A percentile compares a stretch with the other conserved stretches of the same genome.
Evolutionary conservation across 2,113 vertebrate genomes (phyloP).

Genomic region (Gadus chalcogrammus): DNA sequence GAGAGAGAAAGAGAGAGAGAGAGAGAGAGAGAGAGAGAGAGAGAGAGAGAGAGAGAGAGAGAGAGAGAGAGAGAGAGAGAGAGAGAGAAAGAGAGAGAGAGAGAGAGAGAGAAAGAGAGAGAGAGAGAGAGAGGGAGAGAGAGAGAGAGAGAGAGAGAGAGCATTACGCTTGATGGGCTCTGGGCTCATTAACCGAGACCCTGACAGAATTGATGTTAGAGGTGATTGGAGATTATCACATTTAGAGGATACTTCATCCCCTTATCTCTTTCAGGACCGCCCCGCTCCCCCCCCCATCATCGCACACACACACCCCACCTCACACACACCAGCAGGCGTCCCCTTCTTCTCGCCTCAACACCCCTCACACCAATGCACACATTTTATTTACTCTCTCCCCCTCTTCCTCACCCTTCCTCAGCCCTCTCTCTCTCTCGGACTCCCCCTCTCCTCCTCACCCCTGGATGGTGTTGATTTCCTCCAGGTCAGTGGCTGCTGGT

Average conservation of each 20-base stretch:
- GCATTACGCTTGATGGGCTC: constrained; percentile 84
- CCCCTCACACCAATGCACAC: too few relatives aligned
- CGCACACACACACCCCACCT: too few relatives aligned
- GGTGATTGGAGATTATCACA: constrained; percentile 98
- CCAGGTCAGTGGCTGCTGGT: constrained; percentile 71
- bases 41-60: constrained; percentile 17
- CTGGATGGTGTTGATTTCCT: constrained; percentile 52
- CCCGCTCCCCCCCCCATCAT: constrained; percentile 1
- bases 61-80: constrained; percentile 33
- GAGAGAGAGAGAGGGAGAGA: too few relatives aligned
- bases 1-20: constrained; percentile 62
- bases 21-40: constrained; percentile 59
- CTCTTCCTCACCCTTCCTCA: constrained; percentile 2
- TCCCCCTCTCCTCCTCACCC: constrained; percentile 50
- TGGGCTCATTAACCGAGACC: constrained; percentile 91
- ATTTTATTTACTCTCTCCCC: not conserved
- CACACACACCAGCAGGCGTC: not conserved
- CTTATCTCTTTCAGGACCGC: constrained; percentile 34
- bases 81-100: too few relatives aligned
- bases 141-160: constrained; percentile 23
- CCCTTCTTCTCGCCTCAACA: too few relatives aligned
- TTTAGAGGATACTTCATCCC: constrained; percentile 84
- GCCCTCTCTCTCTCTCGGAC: not conserved
- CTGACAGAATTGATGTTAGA: constrained; percentile 88
- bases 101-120: constrained; percentile 77